phyloP scores from a whole-genome alignment of 1,140 invertebrate genomes.

The Coptotermes formosanus region DNA sequence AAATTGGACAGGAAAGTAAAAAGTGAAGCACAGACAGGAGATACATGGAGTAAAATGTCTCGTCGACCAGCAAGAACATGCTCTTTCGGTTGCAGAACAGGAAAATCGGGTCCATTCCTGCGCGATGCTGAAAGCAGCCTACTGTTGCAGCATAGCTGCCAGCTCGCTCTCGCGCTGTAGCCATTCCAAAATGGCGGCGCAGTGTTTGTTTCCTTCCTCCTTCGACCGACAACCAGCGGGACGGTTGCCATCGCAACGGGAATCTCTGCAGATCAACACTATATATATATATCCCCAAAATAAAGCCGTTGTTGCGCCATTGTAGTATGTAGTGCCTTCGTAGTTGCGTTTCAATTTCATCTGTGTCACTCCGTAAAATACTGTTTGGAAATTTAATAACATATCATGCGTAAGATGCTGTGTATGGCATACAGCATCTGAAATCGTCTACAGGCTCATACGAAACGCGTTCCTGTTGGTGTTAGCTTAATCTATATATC shows the following conservation, averaged over 20 bases:
- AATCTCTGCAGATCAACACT: slow-evolving; percentile 4
- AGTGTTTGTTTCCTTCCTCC: slow-evolving; percentile 11
- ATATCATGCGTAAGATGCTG: too few relatives aligned
- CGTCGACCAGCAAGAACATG: neutral
- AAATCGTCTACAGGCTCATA: too few relatives aligned
- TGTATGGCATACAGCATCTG: too few relatives aligned
- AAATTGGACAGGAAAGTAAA: slow-evolving; percentile 4
- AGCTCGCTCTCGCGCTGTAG: neutral
- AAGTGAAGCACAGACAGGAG: neutral
- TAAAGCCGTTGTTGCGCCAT: slow-evolving; percentile 9
- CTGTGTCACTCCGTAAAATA: neutral
- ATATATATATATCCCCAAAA: neutral
- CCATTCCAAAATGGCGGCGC: neutral
- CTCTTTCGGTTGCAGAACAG: neutral
- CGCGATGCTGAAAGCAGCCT: neutral
- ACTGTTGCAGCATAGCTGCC: neutral
- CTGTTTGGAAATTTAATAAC: neutral
- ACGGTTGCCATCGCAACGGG: slow-evolving; percentile 6
- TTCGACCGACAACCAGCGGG: neutral
- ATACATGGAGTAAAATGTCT: neutral
- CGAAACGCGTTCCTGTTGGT: too few relatives aligned
- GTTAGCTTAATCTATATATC: too few relatives aligned
- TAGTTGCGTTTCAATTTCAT: neutral
- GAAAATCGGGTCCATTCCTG: neutral
- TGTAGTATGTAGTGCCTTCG: neutral